A percentile compares a stretch with the other conserved stretches of the same genome.
phyloP scores from a whole-genome alignment of 2,113 vertebrate genomes.

The Ptyas mucosa region DNA sequence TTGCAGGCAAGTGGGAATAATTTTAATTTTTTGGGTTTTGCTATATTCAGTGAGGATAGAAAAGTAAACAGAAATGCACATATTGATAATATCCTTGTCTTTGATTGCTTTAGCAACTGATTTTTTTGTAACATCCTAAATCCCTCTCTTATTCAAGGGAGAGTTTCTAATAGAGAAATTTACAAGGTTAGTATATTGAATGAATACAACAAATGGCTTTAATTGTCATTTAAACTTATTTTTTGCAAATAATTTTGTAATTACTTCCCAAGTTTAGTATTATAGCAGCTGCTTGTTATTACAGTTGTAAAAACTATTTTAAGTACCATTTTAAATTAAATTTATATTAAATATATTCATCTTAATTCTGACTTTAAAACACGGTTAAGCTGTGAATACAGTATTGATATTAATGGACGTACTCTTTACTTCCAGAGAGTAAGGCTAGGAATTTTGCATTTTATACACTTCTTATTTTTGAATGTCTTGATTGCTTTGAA shows the following conservation, averaged over 20 bases:
- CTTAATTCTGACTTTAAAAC: neutral
- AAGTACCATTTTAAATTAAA: constrained; percentile 23
- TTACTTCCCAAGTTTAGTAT: constrained; percentile 1
- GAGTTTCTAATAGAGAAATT: neutral
- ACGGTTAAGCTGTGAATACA: neutral
- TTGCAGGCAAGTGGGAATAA: constrained; percentile 1
- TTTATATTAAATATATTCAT: neutral
- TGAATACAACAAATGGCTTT: constrained; percentile 7
- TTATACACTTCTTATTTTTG: neutral
- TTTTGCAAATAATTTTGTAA: constrained; percentile 20
- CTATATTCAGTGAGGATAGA: neutral
- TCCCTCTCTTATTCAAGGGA: neutral
- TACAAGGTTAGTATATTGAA: neutral
- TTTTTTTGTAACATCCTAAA: neutral
- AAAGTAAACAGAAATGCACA: neutral
- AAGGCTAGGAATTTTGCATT: neutral
- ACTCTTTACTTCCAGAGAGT: neutral
- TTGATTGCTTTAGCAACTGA: neutral
- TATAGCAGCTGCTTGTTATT: constrained; percentile 21
- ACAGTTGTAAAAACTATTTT: constrained; percentile 24
- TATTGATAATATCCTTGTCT: neutral
- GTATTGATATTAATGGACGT: neutral
- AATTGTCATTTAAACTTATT: neutral
- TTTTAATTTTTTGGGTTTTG: neutral
- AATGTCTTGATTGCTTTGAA: neutral